These are phyloP conservation scores for Melanerpes aurifrons DNA, from an alignment of 2,113 vertebrate genomes.

Conservation along the genomic window DNA sequence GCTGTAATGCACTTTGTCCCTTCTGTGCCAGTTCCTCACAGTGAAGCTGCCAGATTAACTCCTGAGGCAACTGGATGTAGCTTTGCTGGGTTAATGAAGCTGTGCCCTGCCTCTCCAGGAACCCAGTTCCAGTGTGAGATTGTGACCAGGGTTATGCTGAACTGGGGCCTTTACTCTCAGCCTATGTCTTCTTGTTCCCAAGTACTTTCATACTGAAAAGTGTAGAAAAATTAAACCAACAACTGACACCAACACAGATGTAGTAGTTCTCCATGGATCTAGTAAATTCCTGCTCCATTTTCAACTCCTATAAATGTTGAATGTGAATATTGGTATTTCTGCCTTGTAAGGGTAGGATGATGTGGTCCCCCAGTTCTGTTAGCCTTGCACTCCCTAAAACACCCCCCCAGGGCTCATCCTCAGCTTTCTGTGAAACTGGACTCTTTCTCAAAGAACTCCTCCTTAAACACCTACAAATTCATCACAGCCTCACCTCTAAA, in stretches of 20 bases:
- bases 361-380: fast-evolving
- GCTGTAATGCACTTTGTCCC: neutral
- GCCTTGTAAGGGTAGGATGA: neutral
- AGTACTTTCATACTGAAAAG: neutral
- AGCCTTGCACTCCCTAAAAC: neutral
- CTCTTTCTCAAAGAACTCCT: neutral
- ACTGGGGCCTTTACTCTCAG: neutral
- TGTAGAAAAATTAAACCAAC: neutral
- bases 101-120: neutral
- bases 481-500: neutral
- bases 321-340: neutral
- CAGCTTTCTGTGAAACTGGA: neutral
- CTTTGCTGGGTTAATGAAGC: neutral
- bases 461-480: neutral
- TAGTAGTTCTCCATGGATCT: neutral
- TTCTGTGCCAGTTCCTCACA: neutral
- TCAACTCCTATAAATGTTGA: neutral
- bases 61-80: neutral
- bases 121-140: neutral
- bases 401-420: neutral
- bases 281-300: neutral
- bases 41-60: neutral
- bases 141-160: neutral
- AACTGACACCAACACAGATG: neutral
- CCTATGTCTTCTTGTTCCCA: neutral